Conservation (phyloP, 2,113 vertebrate species). For the Mobula birostris region DNA sequence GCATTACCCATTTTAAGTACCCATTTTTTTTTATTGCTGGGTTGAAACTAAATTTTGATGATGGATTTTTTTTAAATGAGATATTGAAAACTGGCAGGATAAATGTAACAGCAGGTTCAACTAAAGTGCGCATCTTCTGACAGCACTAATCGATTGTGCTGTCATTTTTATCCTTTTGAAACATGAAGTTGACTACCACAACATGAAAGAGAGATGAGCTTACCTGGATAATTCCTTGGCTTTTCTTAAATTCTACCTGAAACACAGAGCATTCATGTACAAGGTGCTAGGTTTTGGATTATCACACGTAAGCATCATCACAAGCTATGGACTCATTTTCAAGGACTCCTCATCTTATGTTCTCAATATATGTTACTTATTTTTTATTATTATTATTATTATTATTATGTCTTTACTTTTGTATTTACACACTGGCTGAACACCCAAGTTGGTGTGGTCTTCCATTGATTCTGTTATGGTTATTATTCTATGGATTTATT, state of each 20-base stretch:
- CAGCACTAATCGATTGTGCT: neutral
- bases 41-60: neutral
- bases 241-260: neutral
- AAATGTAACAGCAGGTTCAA: neutral
- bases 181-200: neutral
- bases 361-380: too few relatives aligned
- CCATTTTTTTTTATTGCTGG: neutral
- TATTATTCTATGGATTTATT: too few relatives aligned
- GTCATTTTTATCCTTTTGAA: neutral
- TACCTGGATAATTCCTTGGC: neutral
- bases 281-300: neutral
- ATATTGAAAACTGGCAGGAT: neutral
- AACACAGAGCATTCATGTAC: neutral
- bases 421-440: too few relatives aligned
- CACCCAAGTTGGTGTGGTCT: too few relatives aligned
- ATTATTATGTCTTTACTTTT: too few relatives aligned
- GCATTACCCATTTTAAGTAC: neutral
- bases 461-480: too few relatives aligned
- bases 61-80: neutral
- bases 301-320: neutral
- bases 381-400: too few relatives aligned
- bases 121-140: neutral
- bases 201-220: neutral
- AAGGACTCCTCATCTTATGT: neutral
- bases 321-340: neutral